Evolutionary conservation across 2,113 vertebrate species (phyloP).

Genomic region (Oophaga pumilio): DNA sequence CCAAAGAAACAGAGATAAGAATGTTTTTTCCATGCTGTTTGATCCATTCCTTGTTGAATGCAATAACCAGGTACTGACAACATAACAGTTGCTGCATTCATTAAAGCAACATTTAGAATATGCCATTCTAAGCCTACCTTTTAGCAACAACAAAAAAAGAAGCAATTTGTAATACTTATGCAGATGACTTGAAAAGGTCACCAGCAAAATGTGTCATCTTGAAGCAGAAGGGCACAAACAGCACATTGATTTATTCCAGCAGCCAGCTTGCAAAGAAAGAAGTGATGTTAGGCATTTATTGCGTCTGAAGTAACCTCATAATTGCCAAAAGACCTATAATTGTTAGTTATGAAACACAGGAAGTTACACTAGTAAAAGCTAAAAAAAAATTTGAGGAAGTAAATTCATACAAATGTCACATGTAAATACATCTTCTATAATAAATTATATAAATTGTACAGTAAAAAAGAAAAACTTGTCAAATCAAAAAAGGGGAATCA

Average conservation of each 20-base stretch:
- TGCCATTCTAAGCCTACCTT: slow-evolving; percentile 4
- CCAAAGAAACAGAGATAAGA: background rate
- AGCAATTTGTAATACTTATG: slow-evolving; percentile 27
- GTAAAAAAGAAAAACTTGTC: too few relatives aligned
- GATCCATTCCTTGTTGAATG: background rate
- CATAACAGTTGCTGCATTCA: background rate
- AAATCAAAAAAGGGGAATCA: too few relatives aligned
- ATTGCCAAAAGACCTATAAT: slow-evolving; percentile 14
- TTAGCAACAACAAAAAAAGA: background rate
- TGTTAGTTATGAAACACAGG: background rate
- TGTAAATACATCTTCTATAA: background rate
- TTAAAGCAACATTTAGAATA: background rate
- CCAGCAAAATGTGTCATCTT: slow-evolving; percentile 40
- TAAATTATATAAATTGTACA: too few relatives aligned
- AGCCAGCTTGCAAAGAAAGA: background rate
- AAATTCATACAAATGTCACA: background rate
- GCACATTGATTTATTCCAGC: slow-evolving; percentile 32
- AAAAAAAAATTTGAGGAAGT: background rate
- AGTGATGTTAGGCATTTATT: slow-evolving; percentile 11
- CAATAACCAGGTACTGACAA: background rate
- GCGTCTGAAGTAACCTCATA: slow-evolving; percentile 9
- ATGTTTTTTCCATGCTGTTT: background rate
- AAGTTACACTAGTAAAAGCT: background rate
- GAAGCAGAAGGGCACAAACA: slow-evolving; percentile 25
- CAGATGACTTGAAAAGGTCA: slow-evolving; percentile 50